These are phyloP conservation scores for Cromileptes altivelis DNA, from an alignment of 2,113 vertebrate genomes.

Conservation along the genomic window DNA sequence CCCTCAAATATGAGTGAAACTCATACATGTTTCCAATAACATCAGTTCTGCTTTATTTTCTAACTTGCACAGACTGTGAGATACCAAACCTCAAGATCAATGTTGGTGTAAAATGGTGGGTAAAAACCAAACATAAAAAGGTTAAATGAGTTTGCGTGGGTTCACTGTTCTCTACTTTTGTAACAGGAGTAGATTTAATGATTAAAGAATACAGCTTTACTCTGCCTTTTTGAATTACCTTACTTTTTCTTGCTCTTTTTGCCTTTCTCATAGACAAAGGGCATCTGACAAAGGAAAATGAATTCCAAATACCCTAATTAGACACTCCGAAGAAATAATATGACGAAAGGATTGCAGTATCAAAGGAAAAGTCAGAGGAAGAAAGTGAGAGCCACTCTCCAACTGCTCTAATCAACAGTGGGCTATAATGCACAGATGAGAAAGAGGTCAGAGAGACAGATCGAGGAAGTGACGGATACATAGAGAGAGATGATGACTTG, in stretches of 20 bases:
- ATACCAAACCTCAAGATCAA: neutral
- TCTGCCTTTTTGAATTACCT: constrained; percentile 1
- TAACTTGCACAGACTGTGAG: neutral
- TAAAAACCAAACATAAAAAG: neutral
- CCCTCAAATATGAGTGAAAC: neutral
- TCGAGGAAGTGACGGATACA: neutral
- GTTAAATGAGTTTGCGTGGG: neutral
- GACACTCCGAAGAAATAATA: constrained; percentile 25
- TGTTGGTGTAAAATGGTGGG: neutral
- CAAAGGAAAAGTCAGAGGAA: constrained; percentile 41
- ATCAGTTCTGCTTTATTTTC: neutral
- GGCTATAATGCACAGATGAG: constrained; percentile 9
- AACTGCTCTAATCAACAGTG: constrained; percentile 21
- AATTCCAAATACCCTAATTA: constrained; percentile 47
- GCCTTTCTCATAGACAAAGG: constrained; percentile 14
- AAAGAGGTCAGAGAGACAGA: constrained; percentile 2
- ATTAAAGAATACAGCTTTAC: constrained; percentile 21
- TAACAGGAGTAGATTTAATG: neutral
- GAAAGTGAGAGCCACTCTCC: constrained; percentile 23
- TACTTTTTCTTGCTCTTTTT: neutral
- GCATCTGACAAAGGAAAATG: constrained; percentile 26
- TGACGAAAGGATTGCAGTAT: constrained; percentile 61
- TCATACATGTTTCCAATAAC: neutral
- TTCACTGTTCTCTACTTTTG: neutral
- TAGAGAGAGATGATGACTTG: neutral